A percentile compares a stretch with the other conserved stretches of the same genome.
These are phyloP conservation scores for Amphimallon solstitiale DNA, from an alignment of 2,888 invertebrate species.

Conservation along the genomic window DNA sequence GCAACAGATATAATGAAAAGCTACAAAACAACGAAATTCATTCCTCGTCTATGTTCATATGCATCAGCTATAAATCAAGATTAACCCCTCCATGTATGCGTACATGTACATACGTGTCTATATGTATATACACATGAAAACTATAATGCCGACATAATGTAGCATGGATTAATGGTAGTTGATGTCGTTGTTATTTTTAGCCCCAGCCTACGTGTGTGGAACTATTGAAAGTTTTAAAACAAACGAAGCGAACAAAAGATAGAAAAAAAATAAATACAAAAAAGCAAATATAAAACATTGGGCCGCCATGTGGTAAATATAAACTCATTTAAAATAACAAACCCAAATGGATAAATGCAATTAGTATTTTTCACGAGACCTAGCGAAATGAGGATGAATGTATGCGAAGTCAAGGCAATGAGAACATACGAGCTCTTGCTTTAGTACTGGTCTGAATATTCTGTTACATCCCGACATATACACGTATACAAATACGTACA, in stretches of 20 bases:
- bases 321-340: constrained; percentile 56
- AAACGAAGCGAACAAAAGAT: background rate
- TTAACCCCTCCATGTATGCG: too few species aligned
- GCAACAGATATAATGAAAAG: too few species aligned
- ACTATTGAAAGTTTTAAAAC: constrained; percentile 36
- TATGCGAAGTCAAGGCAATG: constrained; percentile 57
- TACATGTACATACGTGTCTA: too few species aligned
- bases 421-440: constrained; percentile 54
- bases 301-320: constrained; percentile 41
- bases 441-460: background rate
- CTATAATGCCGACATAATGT: constrained; percentile 26
- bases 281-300: constrained; percentile 8
- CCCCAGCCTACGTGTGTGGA: background rate
- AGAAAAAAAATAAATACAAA: background rate
- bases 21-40: background rate
- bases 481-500: constrained; percentile 32
- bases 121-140: constrained; percentile 16
- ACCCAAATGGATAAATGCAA: constrained; percentile 59
- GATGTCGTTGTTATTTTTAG: background rate
- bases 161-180: constrained; percentile 3
- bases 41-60: background rate
- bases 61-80: constrained; percentile 19
- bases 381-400: constrained; percentile 57
- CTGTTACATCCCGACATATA: background rate
- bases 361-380: constrained; percentile 57